Evolutionary conservation across 2,888 invertebrate genomes (phyloP).

Genomic region (Eudemis profundana): DNA sequence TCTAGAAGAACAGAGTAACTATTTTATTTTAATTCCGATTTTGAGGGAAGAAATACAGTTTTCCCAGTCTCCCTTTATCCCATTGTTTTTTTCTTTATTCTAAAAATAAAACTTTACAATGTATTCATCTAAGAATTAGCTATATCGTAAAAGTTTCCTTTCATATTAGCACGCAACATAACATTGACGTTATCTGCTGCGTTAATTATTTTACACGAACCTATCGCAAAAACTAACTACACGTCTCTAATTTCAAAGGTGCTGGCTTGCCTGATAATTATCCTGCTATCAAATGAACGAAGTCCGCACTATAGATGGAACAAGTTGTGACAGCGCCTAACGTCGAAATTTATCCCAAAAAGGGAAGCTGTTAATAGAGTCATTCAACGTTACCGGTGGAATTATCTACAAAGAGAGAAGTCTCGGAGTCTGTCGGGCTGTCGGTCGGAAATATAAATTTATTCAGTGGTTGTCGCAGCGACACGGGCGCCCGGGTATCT

Average conservation of each 20-base stretch:
- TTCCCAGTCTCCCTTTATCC: background rate
- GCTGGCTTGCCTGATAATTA: background rate
- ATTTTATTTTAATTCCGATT: too few relatives aligned
- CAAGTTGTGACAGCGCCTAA: conserved; percentile 65
- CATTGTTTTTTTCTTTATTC: background rate
- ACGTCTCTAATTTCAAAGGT: background rate
- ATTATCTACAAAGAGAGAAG: conserved; percentile 84
- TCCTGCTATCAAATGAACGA: conserved; percentile 32
- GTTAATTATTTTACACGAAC: background rate
- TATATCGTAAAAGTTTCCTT: background rate
- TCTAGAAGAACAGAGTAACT: too few relatives aligned
- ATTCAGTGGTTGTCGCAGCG: conserved; percentile 80
- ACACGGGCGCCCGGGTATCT: conserved; percentile 84
- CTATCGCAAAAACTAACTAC: background rate
- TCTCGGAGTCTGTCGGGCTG: conserved; percentile 61
- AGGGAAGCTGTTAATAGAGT: conserved; percentile 86
- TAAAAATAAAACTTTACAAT: background rate
- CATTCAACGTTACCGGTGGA: conserved; percentile 84
- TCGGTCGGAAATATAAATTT: conserved; percentile 85
- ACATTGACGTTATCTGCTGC: background rate
- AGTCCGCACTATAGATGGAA: conserved; percentile 67
- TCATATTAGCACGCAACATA: background rate
- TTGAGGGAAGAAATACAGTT: too few relatives aligned
- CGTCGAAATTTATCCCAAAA: conserved; percentile 83
- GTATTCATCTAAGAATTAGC: background rate